Evolutionary conservation across 2,113 vertebrate genomes (phyloP).

Genomic region (Bostrychus sinensis): DNA sequence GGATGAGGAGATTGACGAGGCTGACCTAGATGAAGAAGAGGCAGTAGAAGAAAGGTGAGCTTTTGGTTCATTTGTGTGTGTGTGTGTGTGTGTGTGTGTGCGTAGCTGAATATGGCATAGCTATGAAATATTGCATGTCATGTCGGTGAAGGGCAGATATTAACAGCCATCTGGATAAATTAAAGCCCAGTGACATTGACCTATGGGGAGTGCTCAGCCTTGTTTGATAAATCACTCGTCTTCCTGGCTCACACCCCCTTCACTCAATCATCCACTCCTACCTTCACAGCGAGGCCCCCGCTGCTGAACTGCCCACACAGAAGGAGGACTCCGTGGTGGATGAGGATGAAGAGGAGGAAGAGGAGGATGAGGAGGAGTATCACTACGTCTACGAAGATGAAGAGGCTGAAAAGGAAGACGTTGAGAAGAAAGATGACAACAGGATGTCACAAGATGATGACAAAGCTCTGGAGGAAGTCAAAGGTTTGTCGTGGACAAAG

Average conservation of each 20-base stretch:
- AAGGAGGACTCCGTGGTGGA: constrained; percentile 81
- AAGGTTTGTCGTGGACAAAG: constrained; percentile 81
- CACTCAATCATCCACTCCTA: constrained; percentile 28
- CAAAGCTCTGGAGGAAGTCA: constrained; percentile 84
- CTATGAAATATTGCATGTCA: constrained; percentile 21
- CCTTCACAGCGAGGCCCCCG: constrained; percentile 81
- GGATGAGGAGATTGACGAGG: constrained; percentile 64
- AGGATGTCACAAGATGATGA: constrained; percentile 79
- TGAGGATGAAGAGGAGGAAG: constrained; percentile 60
- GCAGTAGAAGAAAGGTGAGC: constrained; percentile 30
- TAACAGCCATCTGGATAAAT: constrained; percentile 60
- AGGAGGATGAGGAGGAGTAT: constrained; percentile 79
- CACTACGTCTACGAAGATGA: constrained; percentile 87
- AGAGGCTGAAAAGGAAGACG: constrained; percentile 82
- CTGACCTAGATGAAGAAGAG: constrained; percentile 49
- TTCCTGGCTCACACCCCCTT: constrained; percentile 30
- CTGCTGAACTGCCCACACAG: constrained; percentile 83
- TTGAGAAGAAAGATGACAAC: constrained; percentile 83
- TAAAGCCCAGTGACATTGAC: constrained; percentile 56
- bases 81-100: too few species aligned
- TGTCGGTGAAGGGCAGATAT: constrained; percentile 30
- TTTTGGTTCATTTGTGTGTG: too few species aligned
- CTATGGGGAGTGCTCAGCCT: constrained; percentile 53
- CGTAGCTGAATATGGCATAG: constrained; percentile 6
- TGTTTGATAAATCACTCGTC: constrained; percentile 58